These are phyloP conservation scores for Orycteropus afer DNA, from an alignment of 2,113 vertebrate genomes.

Conservation along the genomic window DNA sequence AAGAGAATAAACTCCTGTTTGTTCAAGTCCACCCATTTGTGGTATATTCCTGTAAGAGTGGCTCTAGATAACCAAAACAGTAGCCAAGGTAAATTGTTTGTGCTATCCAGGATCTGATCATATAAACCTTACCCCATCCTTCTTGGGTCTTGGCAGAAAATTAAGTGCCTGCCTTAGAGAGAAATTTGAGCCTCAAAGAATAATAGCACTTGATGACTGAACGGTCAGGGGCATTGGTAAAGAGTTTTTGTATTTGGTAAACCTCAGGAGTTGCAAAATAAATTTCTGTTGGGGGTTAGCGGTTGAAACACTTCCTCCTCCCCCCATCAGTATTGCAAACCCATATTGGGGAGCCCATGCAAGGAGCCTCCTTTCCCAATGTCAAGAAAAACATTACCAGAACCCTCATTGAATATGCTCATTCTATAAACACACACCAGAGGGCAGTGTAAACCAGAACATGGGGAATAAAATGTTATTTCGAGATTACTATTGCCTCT, in stretches of 20 bases:
- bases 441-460: constrained; percentile 68
- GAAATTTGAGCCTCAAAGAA: constrained; percentile 1
- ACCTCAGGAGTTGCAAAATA: not conserved
- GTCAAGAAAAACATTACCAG: constrained; percentile 45
- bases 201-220: not conserved
- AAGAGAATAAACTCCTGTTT: too few relatives aligned
- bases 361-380: not conserved
- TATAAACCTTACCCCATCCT: not conserved
- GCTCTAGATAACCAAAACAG: too few relatives aligned
- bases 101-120: not conserved
- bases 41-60: too few relatives aligned
- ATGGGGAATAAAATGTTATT: not conserved
- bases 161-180: not conserved
- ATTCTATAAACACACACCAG: constrained; percentile 51
- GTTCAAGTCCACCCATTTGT: too few relatives aligned
- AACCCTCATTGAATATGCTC: not conserved
- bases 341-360: not conserved
- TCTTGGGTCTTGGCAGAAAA: not conserved
- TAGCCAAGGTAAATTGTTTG: not conserved
- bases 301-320: not conserved
- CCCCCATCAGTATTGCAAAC: not conserved
- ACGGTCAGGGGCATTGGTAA: not conserved
- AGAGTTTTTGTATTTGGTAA: constrained; percentile 4
- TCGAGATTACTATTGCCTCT: rapidly evolving
- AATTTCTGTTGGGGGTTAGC: not conserved